A percentile compares a stretch with the other conserved stretches of the same genome.
These are phyloP conservation scores for Bryconaethiops microstoma DNA, from an alignment of 2,797 vertebrate species.

Conservation along the genomic window DNA sequence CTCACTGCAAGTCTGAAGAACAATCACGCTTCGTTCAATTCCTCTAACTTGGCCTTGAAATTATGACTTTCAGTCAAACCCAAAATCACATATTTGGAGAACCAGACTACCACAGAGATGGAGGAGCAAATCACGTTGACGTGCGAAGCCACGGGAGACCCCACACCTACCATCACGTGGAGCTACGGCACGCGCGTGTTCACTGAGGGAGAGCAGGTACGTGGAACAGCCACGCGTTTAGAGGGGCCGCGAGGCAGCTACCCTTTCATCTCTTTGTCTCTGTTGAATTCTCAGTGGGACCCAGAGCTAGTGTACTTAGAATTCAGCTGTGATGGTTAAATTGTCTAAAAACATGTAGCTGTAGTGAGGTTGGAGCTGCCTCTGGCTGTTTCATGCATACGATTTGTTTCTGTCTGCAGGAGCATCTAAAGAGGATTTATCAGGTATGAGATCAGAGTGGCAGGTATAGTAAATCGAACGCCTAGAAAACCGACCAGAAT, in stretches of 20 bases:
- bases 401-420: conserved; percentile 81
- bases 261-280: conserved; percentile 5
- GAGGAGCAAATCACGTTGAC: conserved; percentile 94
- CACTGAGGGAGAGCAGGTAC: conserved; percentile 95
- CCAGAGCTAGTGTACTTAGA: conserved; percentile 23
- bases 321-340: conserved; percentile 40
- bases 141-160: conserved; percentile 95
- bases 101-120: conserved; percentile 91
- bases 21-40: conserved; percentile 39
- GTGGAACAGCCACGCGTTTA: neutral
- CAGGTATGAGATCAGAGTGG: conserved; percentile 82
- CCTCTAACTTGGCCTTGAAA: conserved; percentile 43
- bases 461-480: conserved; percentile 66
- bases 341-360: conserved; percentile 16
- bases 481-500: conserved; percentile 37
- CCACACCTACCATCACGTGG: conserved; percentile 95
- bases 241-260: neutral
- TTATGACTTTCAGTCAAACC: conserved; percentile 85
- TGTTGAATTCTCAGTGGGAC: conserved; percentile 13
- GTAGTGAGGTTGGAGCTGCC: conserved; percentile 40
- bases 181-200: conserved; percentile 86
- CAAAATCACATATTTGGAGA: conserved; percentile 94
- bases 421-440: conserved; percentile 85
- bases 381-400: conserved; percentile 69
- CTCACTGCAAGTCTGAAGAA: conserved; percentile 19